phyloP scores from a whole-genome alignment of 35 echinoderm and acorn worm species.

The Heliocidaris tuberculata region DNA sequence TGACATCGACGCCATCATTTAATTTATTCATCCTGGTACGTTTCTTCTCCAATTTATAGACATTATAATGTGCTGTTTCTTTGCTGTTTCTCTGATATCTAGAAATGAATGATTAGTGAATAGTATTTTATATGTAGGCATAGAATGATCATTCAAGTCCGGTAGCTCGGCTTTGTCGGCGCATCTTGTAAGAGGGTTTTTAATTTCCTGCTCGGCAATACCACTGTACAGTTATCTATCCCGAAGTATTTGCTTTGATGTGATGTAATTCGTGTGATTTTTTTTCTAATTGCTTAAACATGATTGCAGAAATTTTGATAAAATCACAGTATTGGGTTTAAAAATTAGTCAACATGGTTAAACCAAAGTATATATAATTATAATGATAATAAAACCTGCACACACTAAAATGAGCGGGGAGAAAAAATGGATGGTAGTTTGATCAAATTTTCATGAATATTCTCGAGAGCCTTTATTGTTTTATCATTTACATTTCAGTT shows the following conservation, averaged over 20 bases:
- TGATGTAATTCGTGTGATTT: too few species aligned
- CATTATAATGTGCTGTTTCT: background rate
- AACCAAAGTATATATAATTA: too few species aligned
- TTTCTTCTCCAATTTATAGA: background rate
- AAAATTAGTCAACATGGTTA: too few species aligned
- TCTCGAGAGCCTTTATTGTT: background rate
- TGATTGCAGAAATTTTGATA: too few species aligned
- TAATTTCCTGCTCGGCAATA: too few species aligned
- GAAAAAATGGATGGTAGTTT: background rate
- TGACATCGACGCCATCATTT: background rate
- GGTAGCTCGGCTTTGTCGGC: background rate
- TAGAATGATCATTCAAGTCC: background rate
- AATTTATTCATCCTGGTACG: background rate
- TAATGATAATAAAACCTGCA: background rate
- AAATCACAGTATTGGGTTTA: too few species aligned
- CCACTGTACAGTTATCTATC: too few species aligned
- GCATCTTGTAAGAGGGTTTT: too few species aligned
- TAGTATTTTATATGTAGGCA: background rate
- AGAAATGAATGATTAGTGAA: background rate
- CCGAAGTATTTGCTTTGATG: too few species aligned
- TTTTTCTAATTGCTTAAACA: too few species aligned
- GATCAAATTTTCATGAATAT: background rate
- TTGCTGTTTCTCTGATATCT: background rate
- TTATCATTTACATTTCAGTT: background rate
- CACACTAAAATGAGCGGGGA: background rate